Evolutionary conservation across 2,888 invertebrate species (phyloP), one percentile per base, ranked within the genome.

Genomic region (Philhelius pedissequus): DNA sequence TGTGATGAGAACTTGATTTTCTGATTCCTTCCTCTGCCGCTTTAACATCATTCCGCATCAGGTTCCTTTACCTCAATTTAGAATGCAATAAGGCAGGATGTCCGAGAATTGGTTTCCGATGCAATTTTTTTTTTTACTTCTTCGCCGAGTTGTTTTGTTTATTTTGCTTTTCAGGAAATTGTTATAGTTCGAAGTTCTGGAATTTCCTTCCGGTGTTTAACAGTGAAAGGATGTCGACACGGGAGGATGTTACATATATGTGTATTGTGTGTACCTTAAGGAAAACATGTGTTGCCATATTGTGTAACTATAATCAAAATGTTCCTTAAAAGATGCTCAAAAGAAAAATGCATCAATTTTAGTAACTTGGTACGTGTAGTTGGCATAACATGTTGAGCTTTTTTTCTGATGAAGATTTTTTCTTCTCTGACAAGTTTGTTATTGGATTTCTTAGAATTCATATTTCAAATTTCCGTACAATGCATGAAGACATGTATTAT

Each of bases 31-130:
- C 18, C 30, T 7, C 22, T 5, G 5, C 18, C 27, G 30, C 20
- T 45, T 62, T 32, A 48, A 30, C 48, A 32, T 20, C n/a, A 48
- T 48, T 48, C n/a, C n/a, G n/a, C n/a, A n/a, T n/a, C 22, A 48
- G 64, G 64, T 48, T 32, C 48, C 64, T 22, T n/a, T 48, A 45
- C 64, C 20, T 48, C 48, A 25, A 48, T 48, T 32, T 20, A 48
- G 32, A 64, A 48, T 64, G 48, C 48, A 20, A 22, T 48, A 64
- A 32, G 32, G n/a, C 43, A 77, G 77, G 75, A 76, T 77, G 54
- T 66, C 52, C 62, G 32, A 27, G 50, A 64, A 50, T 66, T 73
- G 78, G 60, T 74, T 79, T 68, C 30, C 11, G 32, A 64, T 64
- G 32, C 48, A 64, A 13, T 32, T 43, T 60, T 60, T 69, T 32